Evolutionary conservation across 2,888 invertebrate species (phyloP).

Genomic region (Unio delphinus): DNA sequence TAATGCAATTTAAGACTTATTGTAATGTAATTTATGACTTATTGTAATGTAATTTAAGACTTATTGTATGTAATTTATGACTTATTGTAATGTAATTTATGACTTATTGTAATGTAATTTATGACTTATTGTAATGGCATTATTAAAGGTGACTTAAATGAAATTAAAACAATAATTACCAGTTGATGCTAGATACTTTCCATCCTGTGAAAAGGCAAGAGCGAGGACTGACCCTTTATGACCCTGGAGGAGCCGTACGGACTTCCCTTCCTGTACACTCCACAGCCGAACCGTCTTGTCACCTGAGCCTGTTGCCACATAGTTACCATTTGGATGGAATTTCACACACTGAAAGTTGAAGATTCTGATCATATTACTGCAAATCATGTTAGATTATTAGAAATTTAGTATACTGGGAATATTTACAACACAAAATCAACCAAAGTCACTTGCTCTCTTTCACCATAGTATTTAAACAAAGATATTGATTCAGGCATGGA

Average conservation of each 20-base stretch:
- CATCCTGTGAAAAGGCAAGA: slow-evolving; percentile 88
- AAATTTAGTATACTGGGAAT: too few species aligned
- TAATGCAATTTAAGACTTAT: neutral
- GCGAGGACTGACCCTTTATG: slow-evolving; percentile 83
- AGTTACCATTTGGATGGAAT: slow-evolving; percentile 93
- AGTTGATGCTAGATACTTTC: slow-evolving; percentile 86
- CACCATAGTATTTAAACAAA: too few species aligned
- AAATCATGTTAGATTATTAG: too few species aligned
- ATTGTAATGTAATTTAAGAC: neutral
- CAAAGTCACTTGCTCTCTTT: too few species aligned
- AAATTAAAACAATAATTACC: slow-evolving; percentile 74
- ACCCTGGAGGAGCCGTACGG: slow-evolving; percentile 81
- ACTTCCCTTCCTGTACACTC: slow-evolving; percentile 86
- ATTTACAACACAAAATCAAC: too few species aligned
- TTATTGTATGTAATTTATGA: too few species aligned
- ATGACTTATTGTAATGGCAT: neutral
- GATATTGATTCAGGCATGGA: too few species aligned
- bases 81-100: too few species aligned
- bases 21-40: neutral
- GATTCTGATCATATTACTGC: neutral
- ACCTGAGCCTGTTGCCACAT: slow-evolving; percentile 91
- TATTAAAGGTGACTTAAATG: neutral
- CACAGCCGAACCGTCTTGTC: slow-evolving; percentile 91
- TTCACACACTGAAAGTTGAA: slow-evolving; percentile 79
- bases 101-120: too few species aligned